Evolutionary conservation across 1,140 invertebrate species (phyloP).

Genomic region (Diachasmimorpha longicaudata): DNA sequence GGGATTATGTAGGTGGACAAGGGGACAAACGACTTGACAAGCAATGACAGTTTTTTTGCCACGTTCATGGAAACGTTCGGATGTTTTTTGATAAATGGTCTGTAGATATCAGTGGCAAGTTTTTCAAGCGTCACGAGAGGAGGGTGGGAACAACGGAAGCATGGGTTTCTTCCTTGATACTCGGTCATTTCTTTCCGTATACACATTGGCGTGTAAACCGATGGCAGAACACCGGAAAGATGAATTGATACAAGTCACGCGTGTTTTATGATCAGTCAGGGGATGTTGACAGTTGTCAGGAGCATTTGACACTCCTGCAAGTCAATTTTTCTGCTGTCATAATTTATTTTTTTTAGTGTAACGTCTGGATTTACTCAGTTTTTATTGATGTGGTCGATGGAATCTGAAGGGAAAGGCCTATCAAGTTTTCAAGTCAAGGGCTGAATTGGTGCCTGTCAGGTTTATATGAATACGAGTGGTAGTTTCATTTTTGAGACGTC

Average conservation of each 20-base stretch:
- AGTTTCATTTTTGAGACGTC: no score
- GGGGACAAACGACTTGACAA: conserved; percentile 6
- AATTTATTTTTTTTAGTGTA: not conserved
- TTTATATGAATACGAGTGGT: no score
- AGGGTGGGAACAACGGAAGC: not conserved
- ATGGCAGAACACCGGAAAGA: not conserved
- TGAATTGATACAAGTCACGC: conserved; percentile 31
- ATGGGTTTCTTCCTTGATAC: not conserved
- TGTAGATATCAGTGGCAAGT: not conserved
- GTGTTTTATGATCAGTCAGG: conserved; percentile 30
- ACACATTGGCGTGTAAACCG: not conserved
- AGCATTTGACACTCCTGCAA: not conserved
- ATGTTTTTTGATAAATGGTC: conserved; percentile 13
- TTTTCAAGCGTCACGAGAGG: not conserved
- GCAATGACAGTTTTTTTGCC: not conserved
- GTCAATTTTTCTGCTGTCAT: not conserved
- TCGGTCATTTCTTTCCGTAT: not conserved
- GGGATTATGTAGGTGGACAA: not conserved
- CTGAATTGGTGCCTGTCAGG: no score
- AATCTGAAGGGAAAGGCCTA: no score
- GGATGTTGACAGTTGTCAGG: conserved; percentile 19
- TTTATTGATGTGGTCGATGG: not conserved
- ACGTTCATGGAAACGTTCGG: not conserved
- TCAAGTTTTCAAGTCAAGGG: no score
- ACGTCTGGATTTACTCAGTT: no score